A percentile compares a stretch with the other conserved stretches of the same genome.
Evolutionary conservation across 2,797 vertebrate species (phyloP).

Genomic region (Pampus argenteus): DNA sequence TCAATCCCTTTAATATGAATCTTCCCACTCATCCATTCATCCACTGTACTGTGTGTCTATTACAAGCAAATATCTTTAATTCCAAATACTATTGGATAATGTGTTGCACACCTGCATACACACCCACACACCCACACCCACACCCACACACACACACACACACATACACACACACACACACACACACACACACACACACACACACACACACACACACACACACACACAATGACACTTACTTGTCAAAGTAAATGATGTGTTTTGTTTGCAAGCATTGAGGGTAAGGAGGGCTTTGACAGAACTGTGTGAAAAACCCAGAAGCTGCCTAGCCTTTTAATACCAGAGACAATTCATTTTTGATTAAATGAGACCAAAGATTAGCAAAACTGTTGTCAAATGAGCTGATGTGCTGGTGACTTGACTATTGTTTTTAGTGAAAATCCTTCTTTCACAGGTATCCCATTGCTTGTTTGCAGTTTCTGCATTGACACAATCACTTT

Average conservation of each 20-base stretch:
- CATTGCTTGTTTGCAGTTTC: slow-evolving; percentile 8
- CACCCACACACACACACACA: slow-evolving; percentile 9
- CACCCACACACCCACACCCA: neutral
- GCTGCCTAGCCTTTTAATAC: slow-evolving; percentile 21
- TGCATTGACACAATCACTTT: slow-evolving; percentile 24
- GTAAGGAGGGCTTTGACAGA: slow-evolving; percentile 30
- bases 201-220: no score
- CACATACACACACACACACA: neutral
- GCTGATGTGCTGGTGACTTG: neutral
- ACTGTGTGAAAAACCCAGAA: slow-evolving; percentile 14
- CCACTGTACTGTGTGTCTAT: neutral
- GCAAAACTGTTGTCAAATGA: neutral
- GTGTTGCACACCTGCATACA: slow-evolving; percentile 17
- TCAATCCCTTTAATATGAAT: slow-evolving; percentile 9
- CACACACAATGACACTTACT: slow-evolving; percentile 17
- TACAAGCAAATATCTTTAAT: neutral
- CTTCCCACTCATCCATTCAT: slow-evolving; percentile 13
- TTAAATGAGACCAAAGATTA: slow-evolving; percentile 1
- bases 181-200: no score
- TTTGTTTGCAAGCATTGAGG: slow-evolving; percentile 38
- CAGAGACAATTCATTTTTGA: slow-evolving; percentile 1
- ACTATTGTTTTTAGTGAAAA: slow-evolving; percentile 2
- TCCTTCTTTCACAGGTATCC: neutral
- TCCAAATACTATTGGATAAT: no score
- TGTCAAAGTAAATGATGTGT: slow-evolving; percentile 62